Evolutionary conservation across 1,140 invertebrate genomes (phyloP).

Genomic region (Panulirus ornatus): DNA sequence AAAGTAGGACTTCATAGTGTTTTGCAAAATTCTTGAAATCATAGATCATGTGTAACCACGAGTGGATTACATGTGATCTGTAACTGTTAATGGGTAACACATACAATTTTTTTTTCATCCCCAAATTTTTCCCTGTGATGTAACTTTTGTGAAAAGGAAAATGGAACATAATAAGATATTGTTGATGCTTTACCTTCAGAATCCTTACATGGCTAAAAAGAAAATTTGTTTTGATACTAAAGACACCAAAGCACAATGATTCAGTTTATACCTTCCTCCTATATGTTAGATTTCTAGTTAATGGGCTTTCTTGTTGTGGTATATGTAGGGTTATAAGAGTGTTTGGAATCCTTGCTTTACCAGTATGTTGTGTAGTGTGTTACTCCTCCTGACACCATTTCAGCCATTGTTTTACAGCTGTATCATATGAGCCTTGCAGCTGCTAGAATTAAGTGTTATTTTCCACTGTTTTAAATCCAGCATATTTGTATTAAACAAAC

Average conservation of each 20-base stretch:
- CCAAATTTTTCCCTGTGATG: too few species aligned
- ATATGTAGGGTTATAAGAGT: conserved; percentile 31
- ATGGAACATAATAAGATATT: too few species aligned
- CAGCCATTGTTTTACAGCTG: conserved; percentile 9
- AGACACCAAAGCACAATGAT: not conserved
- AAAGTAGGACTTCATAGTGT: too few species aligned
- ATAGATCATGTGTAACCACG: too few species aligned
- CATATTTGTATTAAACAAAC: conserved; percentile 40
- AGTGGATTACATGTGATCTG: too few species aligned
- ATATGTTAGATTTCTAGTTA: not conserved
- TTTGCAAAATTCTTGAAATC: too few species aligned
- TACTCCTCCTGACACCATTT: not conserved
- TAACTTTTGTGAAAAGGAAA: too few species aligned
- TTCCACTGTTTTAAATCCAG: conserved; percentile 38
- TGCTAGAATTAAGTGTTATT: conserved; percentile 32
- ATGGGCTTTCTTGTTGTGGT: conserved; percentile 12
- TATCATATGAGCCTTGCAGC: conserved; percentile 29
- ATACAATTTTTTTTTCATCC: too few species aligned
- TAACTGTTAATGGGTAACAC: too few species aligned
- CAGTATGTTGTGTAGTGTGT: not conserved
- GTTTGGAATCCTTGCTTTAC: conserved; percentile 17
- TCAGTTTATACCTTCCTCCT: not conserved
- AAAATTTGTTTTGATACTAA: too few species aligned
- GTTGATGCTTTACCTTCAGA: too few species aligned
- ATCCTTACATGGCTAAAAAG: too few species aligned